phyloP scores from a whole-genome alignment of 2,888 invertebrate genomes.

The Drosophila anomalata region DNA sequence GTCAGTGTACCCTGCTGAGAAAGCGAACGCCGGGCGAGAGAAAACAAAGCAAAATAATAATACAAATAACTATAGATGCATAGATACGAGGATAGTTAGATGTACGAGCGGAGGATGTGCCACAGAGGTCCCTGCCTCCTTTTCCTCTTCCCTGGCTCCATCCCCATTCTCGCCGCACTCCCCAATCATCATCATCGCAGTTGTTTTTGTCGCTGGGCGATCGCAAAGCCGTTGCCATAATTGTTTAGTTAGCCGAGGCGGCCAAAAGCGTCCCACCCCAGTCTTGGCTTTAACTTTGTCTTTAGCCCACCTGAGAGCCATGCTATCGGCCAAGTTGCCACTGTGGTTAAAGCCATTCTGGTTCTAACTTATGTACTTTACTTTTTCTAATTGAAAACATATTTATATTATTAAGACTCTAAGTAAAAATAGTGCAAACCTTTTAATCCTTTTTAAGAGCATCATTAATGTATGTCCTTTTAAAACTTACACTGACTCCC shows the following conservation, averaged over 20 bases:
- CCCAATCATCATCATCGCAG: constrained; percentile 47
- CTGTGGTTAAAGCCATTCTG: constrained; percentile 10
- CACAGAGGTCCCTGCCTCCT: constrained; percentile 3
- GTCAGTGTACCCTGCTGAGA: constrained; percentile 37
- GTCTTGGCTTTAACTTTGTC: constrained; percentile 19
- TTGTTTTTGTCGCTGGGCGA: constrained; percentile 44
- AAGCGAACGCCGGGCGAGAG: constrained; percentile 26
- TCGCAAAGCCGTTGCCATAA: constrained; percentile 70
- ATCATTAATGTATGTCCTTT: background rate
- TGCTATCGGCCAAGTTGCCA: constrained; percentile 14
- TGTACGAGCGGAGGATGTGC: constrained; percentile 70
- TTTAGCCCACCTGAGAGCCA: constrained; percentile 72
- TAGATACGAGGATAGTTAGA: constrained; percentile 77
- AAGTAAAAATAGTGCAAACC: too few relatives aligned
- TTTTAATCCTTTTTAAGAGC: background rate
- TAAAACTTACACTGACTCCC: background rate
- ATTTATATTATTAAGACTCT: too few relatives aligned
- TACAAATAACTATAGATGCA: constrained; percentile 78
- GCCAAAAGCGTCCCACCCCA: constrained; percentile 59
- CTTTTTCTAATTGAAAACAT: too few relatives aligned
- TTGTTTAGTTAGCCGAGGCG: constrained; percentile 70
- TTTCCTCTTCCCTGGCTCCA: background rate
- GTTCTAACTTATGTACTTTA: too few relatives aligned
- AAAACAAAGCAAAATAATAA: constrained; percentile 75
- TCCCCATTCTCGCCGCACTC: constrained; percentile 42